phyloP scores from a whole-genome alignment of 2,797 vertebrate genomes.

The Sebastes hopkinsi region DNA sequence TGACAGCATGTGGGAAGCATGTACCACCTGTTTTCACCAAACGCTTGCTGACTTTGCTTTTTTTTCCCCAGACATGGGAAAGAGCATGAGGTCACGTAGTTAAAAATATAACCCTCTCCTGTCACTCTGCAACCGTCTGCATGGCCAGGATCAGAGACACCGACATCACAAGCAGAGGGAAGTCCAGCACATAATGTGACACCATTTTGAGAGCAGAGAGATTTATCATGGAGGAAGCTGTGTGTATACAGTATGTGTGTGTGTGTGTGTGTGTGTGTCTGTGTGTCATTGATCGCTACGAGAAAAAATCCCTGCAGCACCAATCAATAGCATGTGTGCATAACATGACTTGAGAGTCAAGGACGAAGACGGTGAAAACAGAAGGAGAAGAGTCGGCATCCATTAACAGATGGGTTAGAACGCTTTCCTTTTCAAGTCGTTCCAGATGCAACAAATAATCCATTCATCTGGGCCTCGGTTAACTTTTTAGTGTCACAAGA shows the following conservation, averaged over 20 bases:
- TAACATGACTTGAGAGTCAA: conserved; percentile 47
- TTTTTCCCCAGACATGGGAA: neutral
- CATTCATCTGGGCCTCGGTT: neutral
- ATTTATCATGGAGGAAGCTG: conserved; percentile 49
- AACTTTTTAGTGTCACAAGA: neutral
- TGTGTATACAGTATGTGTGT: neutral
- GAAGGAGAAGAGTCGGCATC: conserved; percentile 1
- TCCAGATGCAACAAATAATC: neutral
- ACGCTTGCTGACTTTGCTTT: neutral
- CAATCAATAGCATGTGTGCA: conserved; percentile 61
- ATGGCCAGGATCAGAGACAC: conserved; percentile 4
- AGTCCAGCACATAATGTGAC: conserved; percentile 47
- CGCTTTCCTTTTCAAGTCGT: neutral
- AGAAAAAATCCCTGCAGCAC: conserved; percentile 40
- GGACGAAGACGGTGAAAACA: conserved; percentile 29
- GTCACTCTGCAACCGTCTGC: neutral
- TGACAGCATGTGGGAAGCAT: neutral
- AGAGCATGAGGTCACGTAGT: neutral
- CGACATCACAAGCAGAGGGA: conserved; percentile 10
- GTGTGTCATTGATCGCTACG: conserved; percentile 38
- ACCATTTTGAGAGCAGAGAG: conserved; percentile 58
- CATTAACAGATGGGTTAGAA: neutral
- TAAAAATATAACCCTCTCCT: conserved; percentile 19
- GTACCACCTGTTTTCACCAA: neutral
- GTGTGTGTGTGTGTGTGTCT: neutral